Conservation (phyloP, 1,140 invertebrate genomes). For the Pseudomyrmex concolor region DNA sequence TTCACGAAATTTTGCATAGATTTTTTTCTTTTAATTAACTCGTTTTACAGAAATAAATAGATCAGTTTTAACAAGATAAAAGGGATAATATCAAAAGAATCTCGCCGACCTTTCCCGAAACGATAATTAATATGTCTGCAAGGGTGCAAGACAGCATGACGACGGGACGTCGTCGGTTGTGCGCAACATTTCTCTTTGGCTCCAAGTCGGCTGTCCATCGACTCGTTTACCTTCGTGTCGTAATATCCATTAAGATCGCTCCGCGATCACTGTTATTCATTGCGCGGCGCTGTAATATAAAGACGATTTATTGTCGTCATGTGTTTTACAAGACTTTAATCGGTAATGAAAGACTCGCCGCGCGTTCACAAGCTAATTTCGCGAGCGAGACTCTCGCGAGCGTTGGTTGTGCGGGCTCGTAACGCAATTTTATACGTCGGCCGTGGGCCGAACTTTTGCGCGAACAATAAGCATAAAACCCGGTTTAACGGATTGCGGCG, state of each 20-base stretch:
- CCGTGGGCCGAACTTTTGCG: constrained; percentile 16
- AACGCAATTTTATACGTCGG: constrained; percentile 14
- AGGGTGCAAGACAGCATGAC: not conserved
- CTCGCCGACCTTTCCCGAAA: not conserved
- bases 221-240: constrained; percentile 41
- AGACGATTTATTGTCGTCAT: constrained; percentile 42
- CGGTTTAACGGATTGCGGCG: constrained; percentile 24
- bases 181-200: constrained; percentile 27
- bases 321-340: constrained; percentile 49
- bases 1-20: not conserved
- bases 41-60: no score
- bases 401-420: not conserved
- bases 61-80: not conserved
- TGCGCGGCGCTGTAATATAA: constrained; percentile 4
- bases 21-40: constrained; percentile 22
- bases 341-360: constrained; percentile 22
- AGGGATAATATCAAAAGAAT: constrained; percentile 19
- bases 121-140: constrained; percentile 28
- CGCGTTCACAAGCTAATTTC: constrained; percentile 22
- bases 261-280: constrained; percentile 43
- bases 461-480: constrained; percentile 17
- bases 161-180: not conserved
- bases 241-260: constrained; percentile 36
- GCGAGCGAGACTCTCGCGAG: not conserved
- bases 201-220: constrained; percentile 14